These are phyloP conservation scores for Pyralis farinalis DNA, from an alignment of 2,888 invertebrate genomes.

Conservation along the genomic window DNA sequence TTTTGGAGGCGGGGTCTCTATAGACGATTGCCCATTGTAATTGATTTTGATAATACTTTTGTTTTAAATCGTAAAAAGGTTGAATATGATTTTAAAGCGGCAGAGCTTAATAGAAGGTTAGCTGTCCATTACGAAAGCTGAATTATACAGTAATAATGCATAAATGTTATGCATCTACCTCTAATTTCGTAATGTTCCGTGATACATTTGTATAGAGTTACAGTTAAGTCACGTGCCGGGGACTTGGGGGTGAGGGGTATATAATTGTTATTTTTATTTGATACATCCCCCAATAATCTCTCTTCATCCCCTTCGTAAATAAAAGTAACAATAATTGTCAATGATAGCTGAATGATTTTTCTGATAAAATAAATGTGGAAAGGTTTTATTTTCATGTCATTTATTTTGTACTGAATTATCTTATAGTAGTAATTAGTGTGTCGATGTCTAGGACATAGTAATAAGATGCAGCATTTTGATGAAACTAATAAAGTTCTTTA, in stretches of 20 bases:
- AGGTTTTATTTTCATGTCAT: too few relatives aligned
- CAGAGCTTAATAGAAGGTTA: not conserved
- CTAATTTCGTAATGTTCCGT: slow-evolving; percentile 15
- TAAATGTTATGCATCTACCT: slow-evolving; percentile 14
- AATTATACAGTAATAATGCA: slow-evolving; percentile 7
- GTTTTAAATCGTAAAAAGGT: slow-evolving; percentile 23
- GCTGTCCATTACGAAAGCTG: not conserved
- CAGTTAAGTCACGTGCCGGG: slow-evolving; percentile 34
- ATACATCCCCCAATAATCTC: slow-evolving; percentile 18
- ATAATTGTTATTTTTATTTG: slow-evolving; percentile 35
- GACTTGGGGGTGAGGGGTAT: slow-evolving; percentile 30
- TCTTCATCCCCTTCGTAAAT: slow-evolving; percentile 25
- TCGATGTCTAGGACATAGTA: too few relatives aligned
- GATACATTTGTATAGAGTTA: slow-evolving; percentile 26
- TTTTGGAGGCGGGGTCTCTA: slow-evolving; percentile 27
- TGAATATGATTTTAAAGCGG: slow-evolving; percentile 8
- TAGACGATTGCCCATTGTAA: slow-evolving; percentile 21
- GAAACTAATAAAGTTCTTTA: too few relatives aligned
- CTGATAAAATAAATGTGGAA: slow-evolving; percentile 14
- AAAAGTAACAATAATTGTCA: slow-evolving; percentile 23
- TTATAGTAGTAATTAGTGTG: too few relatives aligned
- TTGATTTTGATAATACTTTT: slow-evolving; percentile 31
- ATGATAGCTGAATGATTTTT: slow-evolving; percentile 13
- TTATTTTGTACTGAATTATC: too few relatives aligned
- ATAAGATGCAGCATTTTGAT: too few relatives aligned